Evolutionary conservation across 1,140 invertebrate species (phyloP).

Genomic region (Drosophila pectinifera): DNA sequence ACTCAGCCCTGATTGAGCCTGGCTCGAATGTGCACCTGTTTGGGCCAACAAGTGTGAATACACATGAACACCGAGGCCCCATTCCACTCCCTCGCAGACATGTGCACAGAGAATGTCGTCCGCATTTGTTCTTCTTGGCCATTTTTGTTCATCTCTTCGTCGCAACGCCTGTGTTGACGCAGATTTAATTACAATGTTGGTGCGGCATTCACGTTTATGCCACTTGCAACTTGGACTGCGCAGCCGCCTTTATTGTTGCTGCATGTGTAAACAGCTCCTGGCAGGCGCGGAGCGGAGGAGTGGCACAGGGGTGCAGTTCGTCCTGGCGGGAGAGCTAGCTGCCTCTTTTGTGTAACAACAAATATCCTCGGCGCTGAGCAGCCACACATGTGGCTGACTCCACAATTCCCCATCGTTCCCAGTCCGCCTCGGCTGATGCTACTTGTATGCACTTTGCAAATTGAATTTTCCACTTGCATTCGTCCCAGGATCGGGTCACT

Average conservation of each 20-base stretch:
- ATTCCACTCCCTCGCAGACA: conserved; percentile 2
- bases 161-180: conserved; percentile 68
- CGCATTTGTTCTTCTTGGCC: conserved; percentile 18
- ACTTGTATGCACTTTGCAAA: conserved; percentile 83
- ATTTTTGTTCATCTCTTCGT: conserved; percentile 2
- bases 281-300: background rate
- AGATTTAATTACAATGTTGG: conserved; percentile 81
- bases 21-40: conserved; percentile 15
- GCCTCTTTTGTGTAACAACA: conserved; percentile 77
- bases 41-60: conserved; percentile 41
- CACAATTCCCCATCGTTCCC: conserved; percentile 7
- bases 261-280: conserved; percentile 53
- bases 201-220: conserved; percentile 67
- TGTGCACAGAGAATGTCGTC: conserved; percentile 22
- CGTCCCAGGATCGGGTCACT: conserved; percentile 31
- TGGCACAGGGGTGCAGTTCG: conserved; percentile 1
- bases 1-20: conserved; percentile 4
- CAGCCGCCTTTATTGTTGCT: conserved; percentile 40
- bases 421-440: conserved; percentile 44
- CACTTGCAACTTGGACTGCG: conserved; percentile 68
- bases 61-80: conserved; percentile 22
- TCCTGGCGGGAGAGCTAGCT: conserved; percentile 46
- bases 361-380: conserved; percentile 55
- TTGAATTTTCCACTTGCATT: conserved; percentile 82
- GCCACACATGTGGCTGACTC: conserved; percentile 63